Base-by-base conservation (phyloP, 1,140 invertebrate genomes). In the Nylanderia fulva region DNA sequence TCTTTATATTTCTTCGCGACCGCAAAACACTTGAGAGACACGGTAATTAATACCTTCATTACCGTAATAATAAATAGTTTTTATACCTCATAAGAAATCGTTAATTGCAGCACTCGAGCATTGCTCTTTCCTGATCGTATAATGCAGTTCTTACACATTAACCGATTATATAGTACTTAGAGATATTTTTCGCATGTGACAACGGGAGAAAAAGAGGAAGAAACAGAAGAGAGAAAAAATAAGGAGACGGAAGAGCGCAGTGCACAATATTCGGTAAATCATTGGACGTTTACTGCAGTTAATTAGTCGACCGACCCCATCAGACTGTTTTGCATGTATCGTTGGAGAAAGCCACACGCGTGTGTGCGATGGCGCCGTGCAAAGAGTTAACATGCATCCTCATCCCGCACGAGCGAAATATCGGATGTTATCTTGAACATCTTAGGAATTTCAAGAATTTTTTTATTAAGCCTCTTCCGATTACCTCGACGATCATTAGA, bases 221-320 rank as follows among this genome's bases (percentile, higher is more conserved):
- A 69, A 36, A 64, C 21, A 36, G 11, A 9, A 48, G n/a, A 69
- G 27, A 74, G 36, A 84, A 69, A 84, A 56, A 18, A 48, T 48
- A 48, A 68, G 71, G 29, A 48, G 36, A 60, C 80, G 56, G 68
- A 72, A 88, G 66, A 82, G 9, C 24, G 27, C 54, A 18, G 33
- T 33, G 63, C 36, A 60, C 77, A 68, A 72, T 71, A 21, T 92
- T 91, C 91, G 88, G 91, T 92, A 92, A 92, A 92, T 92, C 92
- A 92, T 91, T 90, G 87, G 90, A 92, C 90, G 85, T 92, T 92
- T 92, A 92, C 91, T 91, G 88, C 91, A 88, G 91, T 91, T 92
- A 92, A 92, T 92, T 92, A 92, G 90, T 90, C 86, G 87, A 88
- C 91, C 71, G 88, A 64, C 84, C 68, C 77, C 82, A 85, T 64